Evolutionary conservation across 1,140 invertebrate genomes (phyloP).

Genomic region (Lasioglossum baleicum): DNA sequence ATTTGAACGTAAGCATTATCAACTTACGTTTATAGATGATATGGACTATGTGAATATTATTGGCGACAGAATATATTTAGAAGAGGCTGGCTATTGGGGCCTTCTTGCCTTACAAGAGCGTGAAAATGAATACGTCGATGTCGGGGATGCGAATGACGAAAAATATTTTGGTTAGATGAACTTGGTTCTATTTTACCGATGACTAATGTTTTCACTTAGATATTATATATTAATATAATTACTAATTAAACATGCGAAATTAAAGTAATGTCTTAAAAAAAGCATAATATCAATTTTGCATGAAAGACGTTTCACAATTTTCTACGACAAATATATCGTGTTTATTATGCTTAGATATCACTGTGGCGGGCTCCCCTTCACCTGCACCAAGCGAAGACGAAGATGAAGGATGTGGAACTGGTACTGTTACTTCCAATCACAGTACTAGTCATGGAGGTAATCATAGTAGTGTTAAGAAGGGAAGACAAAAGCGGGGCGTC

Average conservation of each 20-base stretch:
- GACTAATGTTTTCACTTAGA: no score
- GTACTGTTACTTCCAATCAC: conserved; percentile 79
- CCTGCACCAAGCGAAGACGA: conserved; percentile 79
- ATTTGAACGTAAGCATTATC: no score
- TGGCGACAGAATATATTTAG: conserved; percentile 76
- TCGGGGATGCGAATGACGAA: conserved; percentile 66
- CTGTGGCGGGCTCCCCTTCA: conserved; percentile 78
- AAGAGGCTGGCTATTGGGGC: conserved; percentile 79
- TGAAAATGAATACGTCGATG: conserved; percentile 72
- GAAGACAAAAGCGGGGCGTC: conserved; percentile 89
- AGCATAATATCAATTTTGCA: no score
- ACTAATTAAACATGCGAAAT: no score
- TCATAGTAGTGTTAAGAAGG: conserved; percentile 83
- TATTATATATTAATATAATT: no score
- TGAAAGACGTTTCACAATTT: not conserved
- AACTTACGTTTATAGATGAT: conserved; percentile 62
- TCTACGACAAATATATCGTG: not conserved
- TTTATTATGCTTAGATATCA: conserved; percentile 72
- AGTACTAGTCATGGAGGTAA: conserved; percentile 82
- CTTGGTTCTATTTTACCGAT: no score
- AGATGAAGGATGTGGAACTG: conserved; percentile 76
- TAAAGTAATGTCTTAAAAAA: no score
- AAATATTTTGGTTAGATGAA: conserved; percentile 72
- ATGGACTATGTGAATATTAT: conserved; percentile 55
- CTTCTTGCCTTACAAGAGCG: conserved; percentile 75